Percentiles rank a stretch among this genome's conserved stretches.
Evolutionary conservation across 2,113 vertebrate genomes (phyloP).

Genomic region (Panthera leo): DNA sequence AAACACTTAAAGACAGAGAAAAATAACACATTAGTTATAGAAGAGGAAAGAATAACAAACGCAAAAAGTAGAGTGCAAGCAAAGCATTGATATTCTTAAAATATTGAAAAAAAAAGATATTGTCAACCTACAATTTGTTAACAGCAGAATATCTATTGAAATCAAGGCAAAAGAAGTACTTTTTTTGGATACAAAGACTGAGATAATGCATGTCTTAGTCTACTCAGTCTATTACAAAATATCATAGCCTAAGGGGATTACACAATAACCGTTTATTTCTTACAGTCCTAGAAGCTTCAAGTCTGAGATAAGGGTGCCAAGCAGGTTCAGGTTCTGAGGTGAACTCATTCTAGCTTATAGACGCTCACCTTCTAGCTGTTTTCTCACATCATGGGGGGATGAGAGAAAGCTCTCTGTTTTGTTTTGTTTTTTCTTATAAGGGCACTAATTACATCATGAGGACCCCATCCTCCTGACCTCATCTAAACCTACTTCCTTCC

Average conservation of each 20-base stretch:
- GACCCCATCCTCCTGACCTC: not conserved
- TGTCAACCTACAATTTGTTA: not conserved
- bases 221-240: not conserved
- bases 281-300: not conserved
- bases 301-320: not conserved
- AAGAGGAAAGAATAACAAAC: not conserved
- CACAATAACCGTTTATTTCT: not conserved
- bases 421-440: not conserved
- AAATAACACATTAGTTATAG: not conserved
- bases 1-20: not conserved
- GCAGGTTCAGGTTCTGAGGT: not conserved
- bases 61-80: not conserved
- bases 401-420: not conserved
- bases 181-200: not conserved
- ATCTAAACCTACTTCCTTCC: not conserved
- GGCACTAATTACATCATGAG: not conserved
- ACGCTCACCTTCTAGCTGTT: not conserved
- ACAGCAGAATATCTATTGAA: not conserved
- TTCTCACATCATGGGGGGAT: not conserved
- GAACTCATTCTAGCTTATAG: not conserved
- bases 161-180: not conserved
- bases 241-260: not conserved
- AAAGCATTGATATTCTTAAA: not conserved
- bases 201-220: not conserved
- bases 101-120: not conserved